A percentile compares a stretch with the other conserved stretches of the same genome.
phyloP scores from a whole-genome alignment of 2,113 vertebrate genomes.

The Atrichornis clamosus region DNA sequence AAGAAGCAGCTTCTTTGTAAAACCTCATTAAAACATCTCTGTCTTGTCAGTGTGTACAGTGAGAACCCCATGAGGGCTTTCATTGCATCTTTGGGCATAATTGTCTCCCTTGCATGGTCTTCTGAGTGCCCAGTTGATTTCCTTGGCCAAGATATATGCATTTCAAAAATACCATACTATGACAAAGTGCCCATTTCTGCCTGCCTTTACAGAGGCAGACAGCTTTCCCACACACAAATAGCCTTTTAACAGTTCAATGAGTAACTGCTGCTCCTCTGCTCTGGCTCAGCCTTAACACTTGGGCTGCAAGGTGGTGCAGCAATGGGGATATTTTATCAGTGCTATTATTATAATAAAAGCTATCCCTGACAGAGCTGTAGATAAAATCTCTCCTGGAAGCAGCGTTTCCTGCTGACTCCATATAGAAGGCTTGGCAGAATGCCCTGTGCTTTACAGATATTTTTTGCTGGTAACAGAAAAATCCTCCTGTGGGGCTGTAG shows the following conservation, averaged over 20 bases:
- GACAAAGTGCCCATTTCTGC: not conserved
- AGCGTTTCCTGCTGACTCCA: not conserved
- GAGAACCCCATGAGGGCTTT: not conserved
- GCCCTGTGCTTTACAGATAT: not conserved
- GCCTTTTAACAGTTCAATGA: not conserved
- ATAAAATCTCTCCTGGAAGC: not conserved
- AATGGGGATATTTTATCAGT: not conserved
- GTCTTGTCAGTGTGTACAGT: not conserved
- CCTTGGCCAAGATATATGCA: not conserved
- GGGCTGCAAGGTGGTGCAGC: not conserved
- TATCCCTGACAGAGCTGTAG: not conserved
- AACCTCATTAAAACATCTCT: not conserved
- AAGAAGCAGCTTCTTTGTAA: not conserved
- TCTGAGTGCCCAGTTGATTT: not conserved
- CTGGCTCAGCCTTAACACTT: not conserved
- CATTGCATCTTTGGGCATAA: not conserved
- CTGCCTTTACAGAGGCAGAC: not conserved
- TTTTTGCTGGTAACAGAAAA: constrained; percentile 18
- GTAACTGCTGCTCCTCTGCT: not conserved
- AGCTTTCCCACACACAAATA: not conserved
- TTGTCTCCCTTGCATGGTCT: not conserved
- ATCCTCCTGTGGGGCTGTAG: not conserved
- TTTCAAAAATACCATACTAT: not conserved
- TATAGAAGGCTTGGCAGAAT: constrained; percentile 17
- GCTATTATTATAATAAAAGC: not conserved